A percentile compares a stretch with the other conserved stretches of the same genome.
Evolutionary conservation across 1,140 invertebrate species (phyloP).

Genomic region (Orius insidiosus): DNA sequence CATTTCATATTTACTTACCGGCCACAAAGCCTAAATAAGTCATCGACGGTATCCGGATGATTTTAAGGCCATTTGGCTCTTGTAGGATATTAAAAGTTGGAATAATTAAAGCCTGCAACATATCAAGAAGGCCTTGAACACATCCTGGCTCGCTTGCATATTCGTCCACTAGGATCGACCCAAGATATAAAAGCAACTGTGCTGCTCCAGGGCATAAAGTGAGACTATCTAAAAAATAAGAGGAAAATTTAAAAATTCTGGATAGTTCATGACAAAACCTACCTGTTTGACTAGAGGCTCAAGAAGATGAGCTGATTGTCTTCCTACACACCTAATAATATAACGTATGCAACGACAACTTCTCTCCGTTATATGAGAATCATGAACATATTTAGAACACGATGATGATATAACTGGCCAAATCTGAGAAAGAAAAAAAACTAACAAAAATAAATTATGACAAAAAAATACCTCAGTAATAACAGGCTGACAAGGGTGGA

Average conservation of each 20-base stretch:
- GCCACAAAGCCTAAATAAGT: slow-evolving; percentile 78
- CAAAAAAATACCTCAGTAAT: slow-evolving; percentile 42
- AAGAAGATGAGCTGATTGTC: slow-evolving; percentile 56
- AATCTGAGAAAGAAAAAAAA: too few species aligned
- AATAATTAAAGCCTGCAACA: slow-evolving; percentile 73
- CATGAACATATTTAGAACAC: slow-evolving; percentile 60
- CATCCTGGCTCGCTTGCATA: slow-evolving; percentile 57
- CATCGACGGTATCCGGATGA: slow-evolving; percentile 95
- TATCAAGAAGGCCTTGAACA: slow-evolving; percentile 55
- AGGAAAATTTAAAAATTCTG: slow-evolving; percentile 3
- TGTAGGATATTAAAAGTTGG: slow-evolving; percentile 71
- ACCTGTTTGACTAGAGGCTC: slow-evolving; percentile 65
- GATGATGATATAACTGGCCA: slow-evolving; percentile 75
- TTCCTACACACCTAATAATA: slow-evolving; percentile 68
- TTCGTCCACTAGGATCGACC: slow-evolving; percentile 90
- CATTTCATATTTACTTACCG: too few species aligned
- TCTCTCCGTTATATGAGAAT: slow-evolving; percentile 76
- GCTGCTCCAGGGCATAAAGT: slow-evolving; percentile 65
- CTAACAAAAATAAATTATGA: neutral
- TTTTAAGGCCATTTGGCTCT: slow-evolving; percentile 58
- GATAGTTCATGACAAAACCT: neutral
- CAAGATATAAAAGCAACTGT: slow-evolving; percentile 88
- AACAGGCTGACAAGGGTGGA: slow-evolving; percentile 67
- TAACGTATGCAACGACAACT: slow-evolving; percentile 80
- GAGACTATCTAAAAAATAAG: slow-evolving; percentile 55